Evolutionary conservation across 1,140 invertebrate species (phyloP), one percentile per base, ranked within the genome.

Genomic region (Sycophaga agraensis): DNA sequence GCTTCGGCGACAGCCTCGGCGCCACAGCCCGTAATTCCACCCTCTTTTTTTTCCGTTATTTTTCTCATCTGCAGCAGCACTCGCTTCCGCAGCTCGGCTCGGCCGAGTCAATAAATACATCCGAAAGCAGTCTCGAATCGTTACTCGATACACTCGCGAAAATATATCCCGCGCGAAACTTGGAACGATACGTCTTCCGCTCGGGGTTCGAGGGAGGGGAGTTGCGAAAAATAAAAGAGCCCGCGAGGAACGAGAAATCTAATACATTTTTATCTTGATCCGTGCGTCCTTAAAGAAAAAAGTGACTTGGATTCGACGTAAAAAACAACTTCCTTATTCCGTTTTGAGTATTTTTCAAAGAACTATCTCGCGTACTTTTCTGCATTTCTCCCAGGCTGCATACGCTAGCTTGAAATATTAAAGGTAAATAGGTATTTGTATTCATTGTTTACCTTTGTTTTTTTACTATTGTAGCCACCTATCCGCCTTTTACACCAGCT

Each of bases 51-150:
- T 58, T 59, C 48, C 50, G 58, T 42, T 35, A 24, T 24, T 17
- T 56, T 50, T 40, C 50, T 46, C 42, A 16, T 42, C 31, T 24
- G 55, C 9, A 56, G n/a, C 53, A n/a, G n/a, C 31, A 11, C 60
- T 66, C 58, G 65, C 63, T 63, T 57, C 59, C 40, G 63, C 64
- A 60, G 66, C 61, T 11, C 39, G 28, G 54, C 26, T 28, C 14
- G 22, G 37, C 60, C 22, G 34, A 21, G 53, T 45, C 60, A 56
- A 62, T 62, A 56, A 56, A 56, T 62, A 62, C 37, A 62, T 62
- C 60, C 53, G 39, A 62, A 62, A 62, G 53, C 26, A 48, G 50
- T 40, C 31, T 54, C 22, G 34, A 55, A 48, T 62, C 50, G 59
- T 62, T 54, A 54, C 31, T 34, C 42, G 42, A 39, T 46, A 61